phyloP scores from a whole-genome alignment of 2,888 invertebrate genomes.

The Pemphredon lugubris region DNA sequence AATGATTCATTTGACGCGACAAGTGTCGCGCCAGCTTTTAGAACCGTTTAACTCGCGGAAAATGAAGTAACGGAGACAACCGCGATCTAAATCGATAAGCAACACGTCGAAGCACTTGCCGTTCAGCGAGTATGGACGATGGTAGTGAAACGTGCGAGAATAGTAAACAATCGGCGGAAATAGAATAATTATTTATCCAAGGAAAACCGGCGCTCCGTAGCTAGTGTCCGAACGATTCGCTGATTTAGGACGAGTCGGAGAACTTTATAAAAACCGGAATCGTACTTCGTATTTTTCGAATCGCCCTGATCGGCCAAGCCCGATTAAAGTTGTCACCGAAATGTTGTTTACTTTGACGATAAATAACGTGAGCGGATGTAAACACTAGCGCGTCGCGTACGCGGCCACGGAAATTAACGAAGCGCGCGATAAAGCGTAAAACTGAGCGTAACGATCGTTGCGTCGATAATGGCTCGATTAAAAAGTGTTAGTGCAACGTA shows the following conservation, averaged over 20 bases:
- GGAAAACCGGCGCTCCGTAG: slow-evolving; percentile 28
- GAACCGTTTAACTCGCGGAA: no score
- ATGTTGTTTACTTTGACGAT: no score
- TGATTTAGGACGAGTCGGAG: neutral
- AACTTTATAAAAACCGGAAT: neutral
- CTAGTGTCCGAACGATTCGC: slow-evolving; percentile 15
- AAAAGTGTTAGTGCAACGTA: no score
- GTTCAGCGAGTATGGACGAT: slow-evolving; percentile 20
- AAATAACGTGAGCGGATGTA: no score
- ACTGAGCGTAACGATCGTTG: neutral
- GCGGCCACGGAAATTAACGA: no score
- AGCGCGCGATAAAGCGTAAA: no score
- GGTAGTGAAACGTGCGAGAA: slow-evolving; percentile 35
- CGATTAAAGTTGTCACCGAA: no score
- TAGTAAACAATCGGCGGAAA: slow-evolving; percentile 52
- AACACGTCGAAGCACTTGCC: neutral
- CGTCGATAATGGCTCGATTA: no score
- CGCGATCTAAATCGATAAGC: slow-evolving; percentile 50
- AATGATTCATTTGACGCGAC: no score
- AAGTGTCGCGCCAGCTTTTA: no score
- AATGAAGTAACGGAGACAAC: slow-evolving; percentile 18
- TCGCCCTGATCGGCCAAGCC: neutral
- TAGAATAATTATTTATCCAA: slow-evolving; percentile 56
- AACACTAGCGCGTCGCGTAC: no score
- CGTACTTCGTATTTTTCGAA: neutral